Evolutionary conservation across 1,140 invertebrate species (phyloP).

Genomic region (Ostrea denselamellosa): DNA sequence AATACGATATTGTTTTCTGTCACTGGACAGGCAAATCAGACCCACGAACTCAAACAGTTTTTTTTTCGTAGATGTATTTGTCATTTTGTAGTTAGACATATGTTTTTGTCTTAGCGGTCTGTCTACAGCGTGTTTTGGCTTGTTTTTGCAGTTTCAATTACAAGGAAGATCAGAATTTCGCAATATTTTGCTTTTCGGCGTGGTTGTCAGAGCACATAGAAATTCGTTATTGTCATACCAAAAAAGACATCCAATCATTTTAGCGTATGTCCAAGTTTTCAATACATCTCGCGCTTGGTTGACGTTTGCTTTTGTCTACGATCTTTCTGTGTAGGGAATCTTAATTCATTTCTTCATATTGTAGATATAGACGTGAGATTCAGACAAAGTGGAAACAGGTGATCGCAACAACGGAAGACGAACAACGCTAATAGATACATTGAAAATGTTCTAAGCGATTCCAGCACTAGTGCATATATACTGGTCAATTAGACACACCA

Average conservation of each 20-base stretch:
- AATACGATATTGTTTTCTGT: neutral
- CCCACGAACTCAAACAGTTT: neutral
- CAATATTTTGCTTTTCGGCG: neutral
- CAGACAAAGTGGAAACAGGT: no score
- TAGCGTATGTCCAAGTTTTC: no score
- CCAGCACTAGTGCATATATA: no score
- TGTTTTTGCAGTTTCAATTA: constrained; percentile 24
- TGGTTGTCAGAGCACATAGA: neutral
- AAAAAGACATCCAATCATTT: neutral
- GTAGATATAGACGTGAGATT: no score
- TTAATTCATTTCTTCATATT: no score
- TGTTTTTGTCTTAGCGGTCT: constrained; percentile 15
- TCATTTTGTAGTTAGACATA: constrained; percentile 18
- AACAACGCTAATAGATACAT: no score
- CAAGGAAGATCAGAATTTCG: neutral
- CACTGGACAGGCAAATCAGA: neutral
- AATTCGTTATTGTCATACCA: neutral
- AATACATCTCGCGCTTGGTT: no score
- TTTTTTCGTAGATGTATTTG: constrained; percentile 9
- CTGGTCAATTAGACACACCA: no score
- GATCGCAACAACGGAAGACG: no score
- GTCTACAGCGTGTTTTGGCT: neutral
- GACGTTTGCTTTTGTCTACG: no score
- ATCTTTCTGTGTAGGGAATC: no score
- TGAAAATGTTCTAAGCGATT: no score